Conservation (phyloP, 2,888 invertebrate genomes). For the Cerastis leucographa region DNA sequence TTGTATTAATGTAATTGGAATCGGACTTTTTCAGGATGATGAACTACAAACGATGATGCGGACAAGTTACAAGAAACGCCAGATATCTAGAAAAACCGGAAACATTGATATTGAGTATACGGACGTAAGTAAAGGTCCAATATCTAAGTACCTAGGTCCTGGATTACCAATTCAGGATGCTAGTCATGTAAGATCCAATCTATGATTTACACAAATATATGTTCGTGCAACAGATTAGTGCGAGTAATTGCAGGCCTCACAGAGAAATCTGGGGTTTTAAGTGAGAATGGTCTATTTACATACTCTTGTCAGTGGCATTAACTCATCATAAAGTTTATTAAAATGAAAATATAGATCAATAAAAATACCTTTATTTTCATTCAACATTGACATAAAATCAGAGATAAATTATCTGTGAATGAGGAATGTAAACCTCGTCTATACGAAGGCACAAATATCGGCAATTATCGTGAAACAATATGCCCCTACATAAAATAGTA, state of each 20-base stretch:
- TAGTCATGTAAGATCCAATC: conserved; percentile 1
- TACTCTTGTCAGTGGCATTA: background rate
- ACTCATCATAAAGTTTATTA: background rate
- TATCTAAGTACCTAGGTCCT: no score
- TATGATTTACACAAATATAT: conserved; percentile 7
- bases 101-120: background rate
- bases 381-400: background rate
- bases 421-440: background rate
- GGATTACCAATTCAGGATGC: no score
- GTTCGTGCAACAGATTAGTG: conserved; percentile 23
- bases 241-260: conserved; percentile 8
- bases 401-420: background rate
- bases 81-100: background rate
- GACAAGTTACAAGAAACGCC: background rate
- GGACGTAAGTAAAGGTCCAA: background rate
- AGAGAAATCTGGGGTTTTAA: conserved; percentile 15
- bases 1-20: conserved; percentile 21
- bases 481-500: background rate
- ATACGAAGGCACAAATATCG: background rate
- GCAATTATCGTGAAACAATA: background rate
- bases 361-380: background rate
- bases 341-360: background rate
- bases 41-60: background rate
- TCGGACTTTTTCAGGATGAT: no score
- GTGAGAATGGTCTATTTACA: background rate